Evolutionary conservation across 2,888 invertebrate species (phyloP).

Genomic region (Aricia artaxerxes): DNA sequence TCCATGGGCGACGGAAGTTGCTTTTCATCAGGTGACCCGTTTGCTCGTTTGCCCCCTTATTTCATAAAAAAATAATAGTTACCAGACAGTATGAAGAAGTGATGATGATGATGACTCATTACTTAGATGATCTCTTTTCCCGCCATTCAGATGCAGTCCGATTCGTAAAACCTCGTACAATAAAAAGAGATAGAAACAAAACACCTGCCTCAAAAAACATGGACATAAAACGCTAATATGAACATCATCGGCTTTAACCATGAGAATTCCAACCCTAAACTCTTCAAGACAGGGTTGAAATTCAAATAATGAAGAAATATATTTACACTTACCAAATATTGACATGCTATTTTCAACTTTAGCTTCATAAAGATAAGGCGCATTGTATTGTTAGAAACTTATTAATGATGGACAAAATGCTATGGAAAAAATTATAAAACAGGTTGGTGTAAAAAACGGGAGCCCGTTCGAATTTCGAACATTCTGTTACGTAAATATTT

Average conservation of each 20-base stretch:
- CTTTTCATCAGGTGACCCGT: too few relatives aligned
- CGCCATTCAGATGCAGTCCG: constrained; percentile 21
- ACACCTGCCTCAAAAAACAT: constrained; percentile 24
- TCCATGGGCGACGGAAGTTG: too few relatives aligned
- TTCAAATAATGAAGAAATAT: background rate
- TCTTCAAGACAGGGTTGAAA: background rate
- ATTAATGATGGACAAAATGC: constrained; percentile 6
- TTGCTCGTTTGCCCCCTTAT: too few relatives aligned
- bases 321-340: background rate
- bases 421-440: constrained; percentile 24
- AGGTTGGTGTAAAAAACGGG: constrained; percentile 25
- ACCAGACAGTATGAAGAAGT: too few relatives aligned
- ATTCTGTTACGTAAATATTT: constrained; percentile 19
- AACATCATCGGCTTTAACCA: background rate
- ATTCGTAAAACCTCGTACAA: constrained; percentile 6
- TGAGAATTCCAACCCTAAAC: background rate
- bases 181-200: constrained; percentile 22
- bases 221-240: constrained; percentile 16
- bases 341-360: background rate
- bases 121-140: constrained; percentile 8
- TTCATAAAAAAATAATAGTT: too few relatives aligned
- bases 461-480: constrained; percentile 20
- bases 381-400: background rate
- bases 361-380: background rate
- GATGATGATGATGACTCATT: background rate